Evolutionary conservation across 2,113 vertebrate species (phyloP).

Genomic region (Corythornis cristatus): DNA sequence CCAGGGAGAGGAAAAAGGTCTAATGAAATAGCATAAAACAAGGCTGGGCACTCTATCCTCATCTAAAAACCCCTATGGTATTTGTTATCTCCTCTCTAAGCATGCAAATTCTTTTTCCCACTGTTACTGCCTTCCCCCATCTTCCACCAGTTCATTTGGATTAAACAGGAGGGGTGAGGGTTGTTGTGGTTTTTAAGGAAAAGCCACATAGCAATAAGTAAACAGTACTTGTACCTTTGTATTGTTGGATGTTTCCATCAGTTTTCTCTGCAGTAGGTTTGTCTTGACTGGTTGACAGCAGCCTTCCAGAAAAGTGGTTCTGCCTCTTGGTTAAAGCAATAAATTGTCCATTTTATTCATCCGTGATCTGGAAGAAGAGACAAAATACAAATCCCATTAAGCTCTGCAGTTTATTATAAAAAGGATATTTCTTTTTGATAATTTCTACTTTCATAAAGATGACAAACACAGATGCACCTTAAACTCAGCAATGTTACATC

Average conservation of each 20-base stretch:
- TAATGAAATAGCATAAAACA: not conserved
- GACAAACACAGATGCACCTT: not conserved
- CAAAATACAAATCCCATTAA: not conserved
- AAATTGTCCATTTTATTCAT: not conserved
- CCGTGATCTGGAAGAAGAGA: not conserved
- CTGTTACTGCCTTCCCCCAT: not conserved
- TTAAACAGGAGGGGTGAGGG: not conserved
- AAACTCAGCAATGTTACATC: not conserved
- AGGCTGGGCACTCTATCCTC: not conserved
- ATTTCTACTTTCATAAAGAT: not conserved
- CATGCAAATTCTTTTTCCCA: not conserved
- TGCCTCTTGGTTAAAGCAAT: not conserved
- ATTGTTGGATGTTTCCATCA: not conserved
- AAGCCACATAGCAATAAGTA: not conserved
- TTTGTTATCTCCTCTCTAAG: not conserved
- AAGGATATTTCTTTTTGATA: not conserved
- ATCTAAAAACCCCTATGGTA: not conserved
- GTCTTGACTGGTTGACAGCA: not conserved
- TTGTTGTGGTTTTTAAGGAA: not conserved
- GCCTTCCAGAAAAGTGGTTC: not conserved
- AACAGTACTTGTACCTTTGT: not conserved
- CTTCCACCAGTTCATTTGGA: not conserved
- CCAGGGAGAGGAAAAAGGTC: not conserved
- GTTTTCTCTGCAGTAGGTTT: not conserved
- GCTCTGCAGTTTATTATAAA: not conserved